Evolutionary conservation across 92 coral and sea anemone genomes (phyloP), one percentile per base, ranked within the genome.

Genomic region (Muricea muricata): DNA sequence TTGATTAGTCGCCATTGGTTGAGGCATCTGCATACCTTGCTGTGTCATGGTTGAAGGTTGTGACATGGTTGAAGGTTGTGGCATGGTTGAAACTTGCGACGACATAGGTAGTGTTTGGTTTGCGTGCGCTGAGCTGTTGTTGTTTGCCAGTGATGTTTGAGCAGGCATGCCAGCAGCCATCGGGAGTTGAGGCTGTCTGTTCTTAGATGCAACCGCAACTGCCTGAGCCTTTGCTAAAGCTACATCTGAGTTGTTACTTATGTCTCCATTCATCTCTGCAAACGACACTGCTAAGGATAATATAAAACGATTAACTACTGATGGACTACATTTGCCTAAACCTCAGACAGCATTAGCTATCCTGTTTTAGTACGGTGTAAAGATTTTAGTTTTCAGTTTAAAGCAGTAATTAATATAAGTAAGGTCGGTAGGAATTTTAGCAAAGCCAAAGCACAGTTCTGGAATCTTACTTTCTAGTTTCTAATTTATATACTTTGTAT

Each of bases 211-310:
- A 57, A 87, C 94, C 24, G 89, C 93, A 42, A 93, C 93, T 65
- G 99, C 93, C 54, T 90, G 90, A 32, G 93, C 97, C 81, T 94
- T 98, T 7, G 97, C 94, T 23, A 77, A 82, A 10, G 89, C 91
- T 33, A 73, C 73, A 73, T 68, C 67, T 48, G 89, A 14, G 91
- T 84, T 58, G 88, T 83, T 42, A 91, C 76, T 78, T 75, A 93
- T 21, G 63, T 94, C 99, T 65, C 99, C 99, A 90, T 97, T 97
- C 87, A 97, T 81, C 75, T 92, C 96, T 67, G 85, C 90, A 75
- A 97, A 97, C 57, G 93, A 86, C n/a, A 84, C 94, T 85, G 40
- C 26, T 82, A 26, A 23, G 52, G 73, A 37, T 1, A 71, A 45
- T 60, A 30, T 4, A 56, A 28, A n/a, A 33, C 18, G 17, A 39